Evolutionary conservation across 2,888 invertebrate genomes (phyloP).

Genomic region (Clostera curtula): DNA sequence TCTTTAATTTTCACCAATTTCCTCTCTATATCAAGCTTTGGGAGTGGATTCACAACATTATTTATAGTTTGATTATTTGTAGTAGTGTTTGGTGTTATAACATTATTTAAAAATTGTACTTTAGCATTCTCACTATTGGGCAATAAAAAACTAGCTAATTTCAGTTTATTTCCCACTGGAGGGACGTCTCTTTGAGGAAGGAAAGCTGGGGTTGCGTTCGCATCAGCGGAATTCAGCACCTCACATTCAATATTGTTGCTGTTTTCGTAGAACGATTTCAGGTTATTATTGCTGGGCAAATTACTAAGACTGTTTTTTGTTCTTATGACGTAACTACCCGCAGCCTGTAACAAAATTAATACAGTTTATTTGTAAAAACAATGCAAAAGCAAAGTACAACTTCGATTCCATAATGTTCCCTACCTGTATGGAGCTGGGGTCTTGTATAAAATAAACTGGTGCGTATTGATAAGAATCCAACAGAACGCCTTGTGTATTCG

Average conservation of each 20-base stretch:
- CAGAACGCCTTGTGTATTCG: constrained; percentile 48
- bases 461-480: constrained; percentile 63
- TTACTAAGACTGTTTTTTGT: constrained; percentile 36
- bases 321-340: constrained; percentile 49
- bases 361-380: not conserved
- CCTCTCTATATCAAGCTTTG: constrained; percentile 52
- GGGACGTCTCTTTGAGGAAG: constrained; percentile 42
- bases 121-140: constrained; percentile 45
- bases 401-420: too few relatives aligned
- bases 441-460: constrained; percentile 61
- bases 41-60: constrained; percentile 30
- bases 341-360: constrained; percentile 33
- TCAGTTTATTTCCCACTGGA: constrained; percentile 53
- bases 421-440: constrained; percentile 60
- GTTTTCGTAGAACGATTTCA: constrained; percentile 66
- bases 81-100: constrained; percentile 42
- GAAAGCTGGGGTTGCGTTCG: constrained; percentile 35
- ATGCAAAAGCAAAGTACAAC: too few relatives aligned
- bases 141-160: constrained; percentile 56
- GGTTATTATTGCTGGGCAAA: constrained; percentile 55
- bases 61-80: constrained; percentile 7
- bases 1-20: constrained; percentile 57
- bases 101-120: constrained; percentile 37
- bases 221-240: constrained; percentile 29
- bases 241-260: constrained; percentile 62